These are phyloP conservation scores for Odontamblyopus rebecca DNA, from an alignment of 2,797 vertebrate species.

Conservation along the genomic window DNA sequence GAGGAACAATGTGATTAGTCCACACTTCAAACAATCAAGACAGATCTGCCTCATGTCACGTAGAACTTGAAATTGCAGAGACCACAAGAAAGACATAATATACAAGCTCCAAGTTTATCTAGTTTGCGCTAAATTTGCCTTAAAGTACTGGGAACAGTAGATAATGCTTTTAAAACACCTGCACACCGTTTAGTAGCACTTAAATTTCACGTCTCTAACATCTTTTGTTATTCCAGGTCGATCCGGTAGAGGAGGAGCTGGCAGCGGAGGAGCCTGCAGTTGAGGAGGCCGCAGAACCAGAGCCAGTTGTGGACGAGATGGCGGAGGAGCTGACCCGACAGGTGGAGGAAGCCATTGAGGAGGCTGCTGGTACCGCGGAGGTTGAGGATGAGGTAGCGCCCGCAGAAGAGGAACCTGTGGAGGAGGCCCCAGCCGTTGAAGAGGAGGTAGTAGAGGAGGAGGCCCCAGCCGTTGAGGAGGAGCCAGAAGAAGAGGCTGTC, in stretches of 20 bases:
- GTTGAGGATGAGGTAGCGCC: neutral
- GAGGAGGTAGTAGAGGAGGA: conserved; percentile 25
- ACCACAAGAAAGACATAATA: no score
- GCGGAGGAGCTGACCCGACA: conserved; percentile 24
- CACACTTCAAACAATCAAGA: no score
- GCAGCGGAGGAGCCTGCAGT: conserved; percentile 4
- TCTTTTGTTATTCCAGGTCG: conserved; percentile 25
- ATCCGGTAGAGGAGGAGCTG: conserved; percentile 28
- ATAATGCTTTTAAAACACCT: no score
- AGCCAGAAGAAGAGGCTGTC: conserved; percentile 8
- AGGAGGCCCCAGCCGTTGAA: conserved; percentile 19
- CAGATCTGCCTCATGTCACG: no score
- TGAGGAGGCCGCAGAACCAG: conserved; percentile 16
- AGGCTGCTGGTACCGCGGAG: conserved; percentile 14
- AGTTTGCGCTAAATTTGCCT: no score
- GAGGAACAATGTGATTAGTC: no score
- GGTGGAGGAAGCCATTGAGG: conserved; percentile 21
- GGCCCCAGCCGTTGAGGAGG: conserved; percentile 12
- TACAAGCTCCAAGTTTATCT: no score
- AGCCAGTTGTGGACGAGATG: neutral
- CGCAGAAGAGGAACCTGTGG: conserved; percentile 17
- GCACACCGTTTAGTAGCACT: no score
- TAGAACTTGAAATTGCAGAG: no score
- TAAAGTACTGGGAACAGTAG: no score
- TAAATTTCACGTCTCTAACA: neutral